Evolutionary conservation across 2,888 invertebrate genomes (phyloP), one percentile per base, ranked within the genome.

Genomic region (Oscheius sp.): DNA sequence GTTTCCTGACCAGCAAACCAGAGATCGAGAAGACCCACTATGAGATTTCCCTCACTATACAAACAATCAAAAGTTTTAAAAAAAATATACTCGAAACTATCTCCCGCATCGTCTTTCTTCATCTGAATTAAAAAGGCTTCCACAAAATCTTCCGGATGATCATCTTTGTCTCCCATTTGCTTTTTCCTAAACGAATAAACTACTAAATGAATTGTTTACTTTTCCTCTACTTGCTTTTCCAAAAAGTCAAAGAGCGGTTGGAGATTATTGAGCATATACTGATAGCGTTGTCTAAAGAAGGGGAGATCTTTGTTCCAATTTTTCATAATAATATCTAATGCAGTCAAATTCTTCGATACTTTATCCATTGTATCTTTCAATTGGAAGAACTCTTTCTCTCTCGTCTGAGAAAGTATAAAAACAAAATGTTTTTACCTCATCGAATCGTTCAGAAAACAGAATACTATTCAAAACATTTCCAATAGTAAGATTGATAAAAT

Each of bases 1-100:
- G 78, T 78, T 44, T 78, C 78, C 70, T 74, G 75, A 38, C 78
- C 78, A 32, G 78, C 78, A 2, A 72, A 63, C 78, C 78, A 78
- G 8, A 78, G 51, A 47, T 78, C 78, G 30, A 75, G 67, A 6
- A 64, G 26, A 17, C 20, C 51, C 6, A 64, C n/a, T 20, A n/a
- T 36, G 4, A 64, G 30, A 8, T 12, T 41, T 5, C 51, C 51
- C 38, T 51, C 50, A 26, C 64, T 64, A 36, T 44, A 70, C n/a
- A n/a, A n/a, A n/a, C n/a, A n/a, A n/a, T n/a, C n/a, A n/a, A n/a
- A n/a, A n/a, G n/a, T n/a, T n/a, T n/a, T n/a, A n/a, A n/a, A n/a
- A 24, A 24, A 9, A 41, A 26, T 28, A n/a, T 3, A 59, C 59
- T 44, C 41, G 28, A 59, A 59, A 17, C 59, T 59, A 17, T 62